Evolutionary conservation across 2,113 vertebrate genomes (phyloP).

Genomic region (Lampris incognitus): DNA sequence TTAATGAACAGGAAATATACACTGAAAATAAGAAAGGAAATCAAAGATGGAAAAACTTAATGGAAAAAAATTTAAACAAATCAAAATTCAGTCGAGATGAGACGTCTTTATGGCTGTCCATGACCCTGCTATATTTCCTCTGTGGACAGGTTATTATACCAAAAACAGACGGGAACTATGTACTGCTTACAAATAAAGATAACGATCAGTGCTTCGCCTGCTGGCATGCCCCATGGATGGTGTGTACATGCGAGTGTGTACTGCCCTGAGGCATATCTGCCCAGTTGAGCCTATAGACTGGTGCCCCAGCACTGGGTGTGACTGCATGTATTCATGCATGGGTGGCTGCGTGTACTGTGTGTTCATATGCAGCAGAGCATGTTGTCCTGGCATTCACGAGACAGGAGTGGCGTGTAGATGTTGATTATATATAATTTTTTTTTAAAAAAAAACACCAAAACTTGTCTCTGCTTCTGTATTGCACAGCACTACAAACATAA

Average conservation of each 20-base stretch:
- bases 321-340: too few species aligned
- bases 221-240: background rate
- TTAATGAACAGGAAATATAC: too few species aligned
- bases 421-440: too few species aligned
- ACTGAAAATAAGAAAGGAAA: too few species aligned
- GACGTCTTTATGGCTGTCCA: background rate
- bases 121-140: background rate
- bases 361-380: too few species aligned
- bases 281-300: background rate
- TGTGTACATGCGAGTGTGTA: background rate
- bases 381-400: too few species aligned
- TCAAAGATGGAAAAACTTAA: background rate
- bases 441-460: too few species aligned
- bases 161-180: conserved; percentile 37
- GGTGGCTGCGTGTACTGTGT: too few species aligned
- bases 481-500: too few species aligned
- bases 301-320: background rate
- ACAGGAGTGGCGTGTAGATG: too few species aligned
- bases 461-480: too few species aligned
- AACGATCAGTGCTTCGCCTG: conserved; percentile 29
- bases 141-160: background rate
- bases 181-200: conserved; percentile 16
- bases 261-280: conserved; percentile 8
- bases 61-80: background rate
- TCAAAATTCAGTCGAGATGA: too few species aligned